Evolutionary conservation across 1,140 invertebrate species (phyloP), one percentile per base, ranked within the genome.

Genomic region (Lerema accius): DNA sequence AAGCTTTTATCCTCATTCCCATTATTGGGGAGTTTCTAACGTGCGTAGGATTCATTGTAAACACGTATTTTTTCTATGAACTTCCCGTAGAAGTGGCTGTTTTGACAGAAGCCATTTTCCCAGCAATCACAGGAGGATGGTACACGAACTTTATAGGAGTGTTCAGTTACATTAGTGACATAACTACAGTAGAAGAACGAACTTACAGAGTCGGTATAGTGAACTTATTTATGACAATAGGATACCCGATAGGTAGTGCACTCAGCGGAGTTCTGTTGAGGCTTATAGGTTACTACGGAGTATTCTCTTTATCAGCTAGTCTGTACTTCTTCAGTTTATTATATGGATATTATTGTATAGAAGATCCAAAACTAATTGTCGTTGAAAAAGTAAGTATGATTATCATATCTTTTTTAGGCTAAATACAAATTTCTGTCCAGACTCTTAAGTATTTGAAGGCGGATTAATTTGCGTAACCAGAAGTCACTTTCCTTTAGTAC

Each of bases 131-230:
- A 0, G 96, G 96, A 2, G 96, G 96, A 0, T 96, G 95, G 94
- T 96, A 96, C 69, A 96, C 95, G 6, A 95, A 97, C 92, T 94
- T 97, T 67, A 96, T 98, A 92, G 95, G 95, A 9, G 94, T 96
- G n/a, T 98, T 97, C 82, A 97, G 96, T 80, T 98, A 97, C 74
- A 95, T 98, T 13, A 95, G 94, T 15, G 96, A 98, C 77, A 94
- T 97, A n/a, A 97, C 96, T 0, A 94, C 94, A 0, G 92, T 94
- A 28, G 94, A 96, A 78, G 94, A 94, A 14, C 93, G 96, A 62
- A 98, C 97, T 0, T 91, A 96, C 4, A 88, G 96, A 67, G 95
- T 98, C 19, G 96, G 96, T 1, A 94, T 97, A n/a, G 94, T 96
- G 59, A 98, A 96, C 82, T 92, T 96, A 1, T 95, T 95, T 70